phyloP scores from a whole-genome alignment of 2,888 invertebrate species.

The Sympetrum striolatum region DNA sequence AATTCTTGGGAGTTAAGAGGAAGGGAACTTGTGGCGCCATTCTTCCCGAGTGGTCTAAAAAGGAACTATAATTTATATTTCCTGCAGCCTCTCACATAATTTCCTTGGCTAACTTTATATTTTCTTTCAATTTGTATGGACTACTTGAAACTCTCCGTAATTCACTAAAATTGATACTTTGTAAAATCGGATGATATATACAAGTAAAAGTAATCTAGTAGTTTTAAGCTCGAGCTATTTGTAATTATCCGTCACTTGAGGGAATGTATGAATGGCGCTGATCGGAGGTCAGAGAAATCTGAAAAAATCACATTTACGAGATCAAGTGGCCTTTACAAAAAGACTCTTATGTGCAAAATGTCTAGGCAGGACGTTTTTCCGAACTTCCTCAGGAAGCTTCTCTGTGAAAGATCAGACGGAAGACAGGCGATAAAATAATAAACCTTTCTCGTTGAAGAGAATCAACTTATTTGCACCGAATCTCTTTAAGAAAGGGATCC shows the following conservation, averaged over 20 bases:
- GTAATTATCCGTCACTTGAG: no score
- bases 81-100: not conserved
- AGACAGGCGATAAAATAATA: not conserved
- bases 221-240: no score
- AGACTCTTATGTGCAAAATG: no score
- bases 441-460: not conserved
- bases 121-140: not conserved
- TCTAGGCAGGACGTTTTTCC: not conserved
- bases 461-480: not conserved
- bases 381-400: not conserved
- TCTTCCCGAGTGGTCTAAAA: not conserved
- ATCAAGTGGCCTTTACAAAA: no score
- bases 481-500: not conserved
- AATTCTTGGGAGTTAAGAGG: not conserved
- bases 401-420: not conserved
- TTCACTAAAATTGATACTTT: no score
- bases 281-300: no score
- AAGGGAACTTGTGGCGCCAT: not conserved
- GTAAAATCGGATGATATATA: no score
- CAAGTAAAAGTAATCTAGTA: no score
- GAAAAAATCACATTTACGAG: no score
- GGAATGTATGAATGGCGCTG: no score
- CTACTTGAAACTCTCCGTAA: not conserved
- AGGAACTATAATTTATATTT: not conserved
- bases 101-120: not conserved